phyloP scores from a whole-genome alignment of 2,113 vertebrate genomes.

The Calonectris borealis region DNA sequence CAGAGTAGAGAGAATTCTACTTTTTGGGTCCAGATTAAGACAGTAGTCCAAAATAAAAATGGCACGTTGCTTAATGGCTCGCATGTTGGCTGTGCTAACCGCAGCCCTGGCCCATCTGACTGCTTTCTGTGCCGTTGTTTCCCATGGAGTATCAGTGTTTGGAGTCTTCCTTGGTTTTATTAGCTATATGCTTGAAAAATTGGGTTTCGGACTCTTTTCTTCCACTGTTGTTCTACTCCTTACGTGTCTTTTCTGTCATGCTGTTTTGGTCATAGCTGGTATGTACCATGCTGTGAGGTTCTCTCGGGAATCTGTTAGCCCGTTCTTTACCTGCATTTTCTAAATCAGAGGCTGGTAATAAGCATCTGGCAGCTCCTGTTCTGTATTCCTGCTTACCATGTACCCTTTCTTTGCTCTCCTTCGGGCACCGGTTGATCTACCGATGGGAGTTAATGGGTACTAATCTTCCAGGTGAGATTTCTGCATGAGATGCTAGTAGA shows the following conservation, averaged over 20 bases:
- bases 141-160: not conserved
- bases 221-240: not conserved
- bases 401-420: not conserved
- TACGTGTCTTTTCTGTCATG: accelerated
- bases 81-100: not conserved
- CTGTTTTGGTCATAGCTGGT: not conserved
- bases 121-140: not conserved
- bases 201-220: not conserved
- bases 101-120: not conserved
- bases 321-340: not conserved
- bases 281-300: not conserved
- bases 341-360: not conserved
- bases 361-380: not conserved
- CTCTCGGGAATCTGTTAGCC: not conserved
- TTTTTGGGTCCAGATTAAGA: not conserved
- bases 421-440: not conserved
- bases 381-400: not conserved
- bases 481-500: not conserved
- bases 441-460: not conserved
- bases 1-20: not conserved
- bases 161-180: not conserved
- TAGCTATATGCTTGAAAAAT: not conserved
- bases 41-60: not conserved
- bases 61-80: not conserved
- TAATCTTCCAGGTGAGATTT: not conserved